phyloP scores from a whole-genome alignment of 2,113 vertebrate species.

The Prionailurus bengalensis region DNA sequence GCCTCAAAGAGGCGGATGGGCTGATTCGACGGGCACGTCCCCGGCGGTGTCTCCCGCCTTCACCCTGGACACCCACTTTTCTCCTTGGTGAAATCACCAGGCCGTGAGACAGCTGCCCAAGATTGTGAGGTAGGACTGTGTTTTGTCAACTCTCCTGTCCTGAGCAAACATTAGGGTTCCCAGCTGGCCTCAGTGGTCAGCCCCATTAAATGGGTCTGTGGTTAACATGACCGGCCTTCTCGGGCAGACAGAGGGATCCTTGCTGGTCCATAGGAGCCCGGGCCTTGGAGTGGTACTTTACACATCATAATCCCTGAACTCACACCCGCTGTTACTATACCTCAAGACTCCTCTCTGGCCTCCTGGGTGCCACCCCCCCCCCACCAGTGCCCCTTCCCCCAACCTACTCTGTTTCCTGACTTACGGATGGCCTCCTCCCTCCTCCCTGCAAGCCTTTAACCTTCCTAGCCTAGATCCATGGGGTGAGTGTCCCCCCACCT shows the following conservation, averaged over 20 bases:
- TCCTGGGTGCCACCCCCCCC: background rate
- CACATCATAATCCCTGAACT: background rate
- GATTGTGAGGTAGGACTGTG: background rate
- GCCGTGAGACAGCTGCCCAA: background rate
- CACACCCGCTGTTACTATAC: fast-evolving
- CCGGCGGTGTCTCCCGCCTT: background rate
- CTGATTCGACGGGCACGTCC: fast-evolving
- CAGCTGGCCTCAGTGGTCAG: background rate
- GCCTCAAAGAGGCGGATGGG: background rate
- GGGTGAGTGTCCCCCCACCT: background rate
- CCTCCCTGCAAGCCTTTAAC: background rate
- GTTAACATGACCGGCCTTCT: background rate
- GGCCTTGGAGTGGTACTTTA: background rate
- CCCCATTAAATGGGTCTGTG: background rate
- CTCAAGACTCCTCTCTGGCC: background rate
- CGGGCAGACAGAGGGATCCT: background rate
- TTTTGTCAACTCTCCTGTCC: background rate
- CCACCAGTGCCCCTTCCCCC: background rate
- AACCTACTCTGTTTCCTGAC: background rate
- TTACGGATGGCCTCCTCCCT: background rate
- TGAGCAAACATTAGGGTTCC: background rate
- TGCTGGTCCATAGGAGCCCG: background rate
- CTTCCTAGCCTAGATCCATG: background rate
- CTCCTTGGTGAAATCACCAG: background rate
- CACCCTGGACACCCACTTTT: background rate